Conservation (phyloP, 2,797 vertebrate species). For the Phalloptychus januarius region DNA sequence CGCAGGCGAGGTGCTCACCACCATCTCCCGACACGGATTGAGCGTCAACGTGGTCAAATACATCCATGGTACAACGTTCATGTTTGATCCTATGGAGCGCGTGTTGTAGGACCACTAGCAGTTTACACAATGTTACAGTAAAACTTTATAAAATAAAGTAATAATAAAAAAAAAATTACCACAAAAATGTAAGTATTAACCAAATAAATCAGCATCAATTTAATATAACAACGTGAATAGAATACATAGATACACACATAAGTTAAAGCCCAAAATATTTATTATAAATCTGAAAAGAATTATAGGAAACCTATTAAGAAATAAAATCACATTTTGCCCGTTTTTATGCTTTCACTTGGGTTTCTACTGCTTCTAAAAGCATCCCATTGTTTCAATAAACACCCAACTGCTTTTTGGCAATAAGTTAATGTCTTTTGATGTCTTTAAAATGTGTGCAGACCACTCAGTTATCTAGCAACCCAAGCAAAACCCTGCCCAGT, state of each 20-base stretch:
- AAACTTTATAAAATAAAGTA: neutral
- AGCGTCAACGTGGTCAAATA: slow-evolving; percentile 99
- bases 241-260: neutral
- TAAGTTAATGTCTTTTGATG: too few relatives aligned
- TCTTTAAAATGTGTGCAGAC: too few relatives aligned
- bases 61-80: slow-evolving; percentile 86
- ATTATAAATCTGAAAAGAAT: neutral
- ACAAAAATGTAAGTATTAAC: neutral
- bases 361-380: neutral
- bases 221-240: neutral
- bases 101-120: neutral
- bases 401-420: too few relatives aligned
- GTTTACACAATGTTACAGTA: neutral
- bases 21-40: slow-evolving; percentile 96
- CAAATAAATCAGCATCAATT: neutral
- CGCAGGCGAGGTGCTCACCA: slow-evolving; percentile 96
- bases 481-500: too few relatives aligned
- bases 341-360: too few relatives aligned
- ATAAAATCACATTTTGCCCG: too few relatives aligned
- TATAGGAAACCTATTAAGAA: too few relatives aligned
- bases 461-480: too few relatives aligned
- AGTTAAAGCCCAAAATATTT: neutral
- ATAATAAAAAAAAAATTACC: too few relatives aligned
- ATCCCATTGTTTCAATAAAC: too few relatives aligned
- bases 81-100: neutral